phyloP scores from a whole-genome alignment of 1,140 invertebrate species.

The Microplitis demolitor region DNA sequence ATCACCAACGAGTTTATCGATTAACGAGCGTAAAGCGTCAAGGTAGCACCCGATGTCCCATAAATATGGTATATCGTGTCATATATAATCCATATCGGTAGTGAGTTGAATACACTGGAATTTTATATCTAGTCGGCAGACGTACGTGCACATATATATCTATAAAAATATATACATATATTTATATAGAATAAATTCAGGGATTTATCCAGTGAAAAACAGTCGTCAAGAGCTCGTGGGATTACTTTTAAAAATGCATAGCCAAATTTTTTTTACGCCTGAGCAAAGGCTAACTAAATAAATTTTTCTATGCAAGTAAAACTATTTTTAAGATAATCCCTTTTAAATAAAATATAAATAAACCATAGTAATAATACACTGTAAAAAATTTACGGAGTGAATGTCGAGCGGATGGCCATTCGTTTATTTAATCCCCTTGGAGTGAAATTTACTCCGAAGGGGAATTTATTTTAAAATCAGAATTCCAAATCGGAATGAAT shows the following conservation, averaged over 20 bases:
- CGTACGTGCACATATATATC: neutral
- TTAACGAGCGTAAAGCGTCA: slow-evolving; percentile 44
- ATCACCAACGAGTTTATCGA: slow-evolving; percentile 44
- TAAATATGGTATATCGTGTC: slow-evolving; percentile 48
- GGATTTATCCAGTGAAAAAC: slow-evolving; percentile 54
- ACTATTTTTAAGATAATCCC: neutral
- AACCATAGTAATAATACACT: too few relatives aligned
- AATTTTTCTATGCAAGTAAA: too few relatives aligned
- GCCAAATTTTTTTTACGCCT: slow-evolving; percentile 33
- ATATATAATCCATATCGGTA: slow-evolving; percentile 45
- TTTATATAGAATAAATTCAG: neutral
- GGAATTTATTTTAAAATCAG: too few relatives aligned
- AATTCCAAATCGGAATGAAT: too few relatives aligned
- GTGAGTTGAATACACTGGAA: slow-evolving; percentile 43
- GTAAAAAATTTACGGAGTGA: too few relatives aligned
- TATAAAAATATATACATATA: neutral
- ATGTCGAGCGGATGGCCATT: too few relatives aligned
- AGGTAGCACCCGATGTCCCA: slow-evolving; percentile 41
- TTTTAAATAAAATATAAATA: neutral
- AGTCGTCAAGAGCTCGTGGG: slow-evolving; percentile 56
- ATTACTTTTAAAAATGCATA: slow-evolving; percentile 46
- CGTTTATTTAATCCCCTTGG: too few relatives aligned
- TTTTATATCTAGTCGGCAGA: slow-evolving; percentile 47
- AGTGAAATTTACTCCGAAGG: too few relatives aligned
- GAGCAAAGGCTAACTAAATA: neutral